Conservation (phyloP, 2,888 invertebrate species). For the Oxystoma pomonae region DNA sequence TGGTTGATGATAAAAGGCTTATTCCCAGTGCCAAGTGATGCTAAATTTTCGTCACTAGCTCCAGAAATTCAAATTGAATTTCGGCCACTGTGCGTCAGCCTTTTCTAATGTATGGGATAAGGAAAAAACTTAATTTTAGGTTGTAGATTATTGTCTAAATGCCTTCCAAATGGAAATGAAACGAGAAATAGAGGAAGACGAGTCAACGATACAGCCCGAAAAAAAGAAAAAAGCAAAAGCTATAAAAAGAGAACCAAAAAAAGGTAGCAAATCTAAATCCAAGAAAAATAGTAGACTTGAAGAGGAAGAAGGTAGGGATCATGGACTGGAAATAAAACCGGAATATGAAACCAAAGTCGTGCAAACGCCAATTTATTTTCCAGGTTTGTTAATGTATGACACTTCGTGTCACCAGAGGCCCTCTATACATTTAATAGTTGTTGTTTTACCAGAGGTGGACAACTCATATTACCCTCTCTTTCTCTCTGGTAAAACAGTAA, state of each 20-base stretch:
- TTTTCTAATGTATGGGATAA: no score
- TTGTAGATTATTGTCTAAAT: constrained; percentile 48
- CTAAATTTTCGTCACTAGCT: no score
- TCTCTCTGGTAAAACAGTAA: no score
- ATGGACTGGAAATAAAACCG: background rate
- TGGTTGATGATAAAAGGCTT: no score
- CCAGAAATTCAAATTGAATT: no score
- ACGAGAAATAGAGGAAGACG: constrained; percentile 23
- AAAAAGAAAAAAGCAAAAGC: constrained; percentile 19
- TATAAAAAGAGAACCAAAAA: constrained; percentile 20
- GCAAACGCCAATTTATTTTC: constrained; percentile 59
- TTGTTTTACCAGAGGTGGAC: no score
- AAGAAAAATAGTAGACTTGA: background rate
- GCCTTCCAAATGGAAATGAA: constrained; percentile 46
- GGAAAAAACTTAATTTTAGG: no score
- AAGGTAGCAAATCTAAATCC: constrained; percentile 13
- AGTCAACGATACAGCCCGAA: constrained; percentile 11
- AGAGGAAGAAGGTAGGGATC: background rate
- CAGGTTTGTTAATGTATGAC: constrained; percentile 40
- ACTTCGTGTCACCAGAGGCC: no score
- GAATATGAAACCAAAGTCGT: constrained; percentile 47
- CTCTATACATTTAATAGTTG: no score
- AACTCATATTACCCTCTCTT: no score
- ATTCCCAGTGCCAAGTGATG: no score
- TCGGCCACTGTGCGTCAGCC: no score